These are phyloP conservation scores for Zosterops borbonicus DNA, from an alignment of 2,113 vertebrate genomes.

Conservation along the genomic window DNA sequence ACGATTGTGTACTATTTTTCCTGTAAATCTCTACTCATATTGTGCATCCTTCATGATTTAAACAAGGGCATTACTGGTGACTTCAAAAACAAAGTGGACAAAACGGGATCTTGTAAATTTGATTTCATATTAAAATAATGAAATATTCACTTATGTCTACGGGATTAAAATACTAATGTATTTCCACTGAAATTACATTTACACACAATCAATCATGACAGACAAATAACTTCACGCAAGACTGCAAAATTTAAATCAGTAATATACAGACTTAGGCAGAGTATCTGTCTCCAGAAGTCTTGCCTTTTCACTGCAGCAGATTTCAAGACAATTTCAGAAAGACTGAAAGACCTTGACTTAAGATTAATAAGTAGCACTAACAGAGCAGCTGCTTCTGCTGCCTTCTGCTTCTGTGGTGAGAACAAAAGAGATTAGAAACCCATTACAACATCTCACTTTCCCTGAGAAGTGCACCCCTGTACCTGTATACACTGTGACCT, in stretches of 20 bases:
- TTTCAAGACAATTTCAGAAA: not conserved
- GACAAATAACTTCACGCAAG: not conserved
- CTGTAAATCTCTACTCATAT: not conserved
- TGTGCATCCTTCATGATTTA: not conserved
- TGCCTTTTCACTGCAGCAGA: not conserved
- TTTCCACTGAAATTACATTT: not conserved
- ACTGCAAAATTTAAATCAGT: not conserved
- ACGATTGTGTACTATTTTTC: not conserved
- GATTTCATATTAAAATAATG: not conserved
- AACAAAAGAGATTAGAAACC: not conserved
- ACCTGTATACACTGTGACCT: not conserved
- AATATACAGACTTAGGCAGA: not conserved
- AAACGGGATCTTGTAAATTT: not conserved
- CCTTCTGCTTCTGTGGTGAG: not conserved
- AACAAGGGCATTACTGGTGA: not conserved
- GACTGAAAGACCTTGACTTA: not conserved
- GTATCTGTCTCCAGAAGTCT: not conserved
- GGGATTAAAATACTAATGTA: not conserved
- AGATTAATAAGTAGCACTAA: not conserved
- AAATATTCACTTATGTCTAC: not conserved
- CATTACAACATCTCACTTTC: not conserved
- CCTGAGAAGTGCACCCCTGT: not conserved
- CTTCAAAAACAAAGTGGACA: not conserved
- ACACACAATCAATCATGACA: not conserved
- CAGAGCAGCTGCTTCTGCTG: not conserved